These are phyloP conservation scores for Scaeva pyrastri DNA, from an alignment of 2,888 invertebrate species.

Conservation along the genomic window DNA sequence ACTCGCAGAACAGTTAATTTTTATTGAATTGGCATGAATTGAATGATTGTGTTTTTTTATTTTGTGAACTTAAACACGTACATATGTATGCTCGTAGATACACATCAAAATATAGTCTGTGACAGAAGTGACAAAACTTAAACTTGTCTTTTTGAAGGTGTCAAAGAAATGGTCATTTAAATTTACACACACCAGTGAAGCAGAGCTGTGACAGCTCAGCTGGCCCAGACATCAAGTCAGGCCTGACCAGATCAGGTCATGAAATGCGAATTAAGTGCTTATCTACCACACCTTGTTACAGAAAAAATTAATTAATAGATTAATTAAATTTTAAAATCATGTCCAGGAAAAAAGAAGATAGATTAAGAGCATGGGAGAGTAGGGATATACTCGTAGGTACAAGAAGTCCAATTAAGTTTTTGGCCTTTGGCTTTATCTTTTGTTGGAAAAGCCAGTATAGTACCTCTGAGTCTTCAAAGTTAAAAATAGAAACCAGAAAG, in stretches of 20 bases:
- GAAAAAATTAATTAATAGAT: conserved; percentile 21
- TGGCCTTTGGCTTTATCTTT: background rate
- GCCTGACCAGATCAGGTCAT: background rate
- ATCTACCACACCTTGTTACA: background rate
- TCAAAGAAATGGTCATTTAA: conserved; percentile 13
- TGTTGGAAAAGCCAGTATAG: too few species aligned
- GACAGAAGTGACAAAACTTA: conserved; percentile 1
- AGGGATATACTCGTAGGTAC: background rate
- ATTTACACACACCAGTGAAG: background rate
- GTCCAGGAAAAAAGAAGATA: too few species aligned
- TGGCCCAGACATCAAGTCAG: too few species aligned
- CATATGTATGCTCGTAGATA: too few species aligned
- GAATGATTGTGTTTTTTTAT: background rate
- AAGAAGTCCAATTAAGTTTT: too few species aligned
- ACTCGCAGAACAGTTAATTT: conserved; percentile 3
- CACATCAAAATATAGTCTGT: background rate
- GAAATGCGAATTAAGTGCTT: conserved; percentile 27
- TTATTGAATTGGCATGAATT: conserved; percentile 6
- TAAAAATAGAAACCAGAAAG: conserved; percentile 34
- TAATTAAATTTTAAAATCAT: conserved; percentile 18
- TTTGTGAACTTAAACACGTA: background rate
- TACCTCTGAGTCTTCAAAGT: conserved; percentile 5
- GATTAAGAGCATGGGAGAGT: conserved; percentile 9
- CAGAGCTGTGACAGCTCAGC: too few species aligned
- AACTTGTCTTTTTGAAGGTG: background rate